Conservation (phyloP, 1,140 invertebrate species). For the Pogonognathellus flavescens region DNA sequence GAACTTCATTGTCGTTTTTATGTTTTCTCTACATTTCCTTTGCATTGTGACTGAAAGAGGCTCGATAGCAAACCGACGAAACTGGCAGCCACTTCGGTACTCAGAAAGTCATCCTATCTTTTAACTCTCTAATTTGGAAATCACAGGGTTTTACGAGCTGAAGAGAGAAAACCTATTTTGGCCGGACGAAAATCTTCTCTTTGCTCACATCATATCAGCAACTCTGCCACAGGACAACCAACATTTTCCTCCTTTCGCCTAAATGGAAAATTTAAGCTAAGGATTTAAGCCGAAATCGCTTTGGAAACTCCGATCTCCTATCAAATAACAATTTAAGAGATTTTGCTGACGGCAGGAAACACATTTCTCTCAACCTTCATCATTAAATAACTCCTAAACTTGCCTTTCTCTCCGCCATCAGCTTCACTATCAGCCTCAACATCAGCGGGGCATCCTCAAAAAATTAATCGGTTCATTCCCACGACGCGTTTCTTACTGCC, state of each 20-base stretch:
- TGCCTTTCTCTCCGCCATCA: conserved; percentile 41
- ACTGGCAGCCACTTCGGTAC: background rate
- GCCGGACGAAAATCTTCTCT: background rate
- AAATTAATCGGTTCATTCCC: conserved; percentile 53
- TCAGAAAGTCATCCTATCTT: background rate
- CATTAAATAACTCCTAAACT: conserved; percentile 47
- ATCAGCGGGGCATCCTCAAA: conserved; percentile 36
- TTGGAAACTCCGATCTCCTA: conserved; percentile 51
- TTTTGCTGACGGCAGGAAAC: conserved; percentile 52
- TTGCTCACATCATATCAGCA: background rate
- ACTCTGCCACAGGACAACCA: conserved; percentile 9
- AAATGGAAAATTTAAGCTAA: conserved; percentile 55
- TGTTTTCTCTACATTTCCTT: conserved; percentile 12
- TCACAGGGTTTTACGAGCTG: conserved; percentile 27
- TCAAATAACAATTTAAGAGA: conserved; percentile 59
- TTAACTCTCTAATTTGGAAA: conserved; percentile 17
- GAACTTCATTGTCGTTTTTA: conserved; percentile 33
- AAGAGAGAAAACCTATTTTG: conserved; percentile 30
- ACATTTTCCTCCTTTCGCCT: conserved; percentile 27
- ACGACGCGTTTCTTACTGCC: conserved; percentile 34
- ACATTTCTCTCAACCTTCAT: conserved; percentile 55
- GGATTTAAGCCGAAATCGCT: conserved; percentile 54
- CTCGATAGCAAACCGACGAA: background rate
- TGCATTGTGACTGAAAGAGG: background rate
- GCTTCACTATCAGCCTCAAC: conserved; percentile 31